These are phyloP conservation scores for Clarias laeviceps DNA, from an alignment of 2,797 vertebrate species.

Conservation along the genomic window DNA sequence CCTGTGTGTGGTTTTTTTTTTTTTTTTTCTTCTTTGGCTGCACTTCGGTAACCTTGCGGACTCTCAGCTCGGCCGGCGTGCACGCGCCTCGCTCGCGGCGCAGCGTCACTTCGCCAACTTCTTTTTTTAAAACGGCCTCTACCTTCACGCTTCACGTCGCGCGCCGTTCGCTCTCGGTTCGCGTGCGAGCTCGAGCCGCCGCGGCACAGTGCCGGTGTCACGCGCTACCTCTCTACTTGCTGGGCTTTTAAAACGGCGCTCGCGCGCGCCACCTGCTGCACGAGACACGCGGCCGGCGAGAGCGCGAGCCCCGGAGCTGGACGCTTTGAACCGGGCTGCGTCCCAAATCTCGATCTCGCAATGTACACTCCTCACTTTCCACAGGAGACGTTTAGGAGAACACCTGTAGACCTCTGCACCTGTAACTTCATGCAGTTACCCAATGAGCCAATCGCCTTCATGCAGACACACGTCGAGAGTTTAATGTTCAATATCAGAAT, in stretches of 20 bases:
- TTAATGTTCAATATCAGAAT: background rate
- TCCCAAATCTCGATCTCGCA: conserved; percentile 5
- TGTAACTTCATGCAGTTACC: background rate
- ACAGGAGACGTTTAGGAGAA: background rate
- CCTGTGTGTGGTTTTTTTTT: background rate
- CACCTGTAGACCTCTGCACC: background rate
- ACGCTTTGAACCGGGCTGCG: background rate
- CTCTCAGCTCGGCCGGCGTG: background rate
- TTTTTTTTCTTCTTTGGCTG: conserved; percentile 26
- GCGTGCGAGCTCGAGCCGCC: background rate
- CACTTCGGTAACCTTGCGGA: conserved; percentile 48
- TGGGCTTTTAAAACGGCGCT: conserved; percentile 18
- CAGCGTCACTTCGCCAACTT: conserved; percentile 20
- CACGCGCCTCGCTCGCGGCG: conserved; percentile 17
- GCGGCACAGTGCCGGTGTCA: conserved; percentile 16
- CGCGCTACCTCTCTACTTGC: background rate
- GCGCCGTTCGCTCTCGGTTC: background rate
- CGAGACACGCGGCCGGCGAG: no score
- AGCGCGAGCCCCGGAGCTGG: background rate
- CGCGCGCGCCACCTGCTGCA: conserved; percentile 26
- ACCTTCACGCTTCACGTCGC: background rate
- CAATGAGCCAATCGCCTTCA: no score
- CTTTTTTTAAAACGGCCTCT: background rate
- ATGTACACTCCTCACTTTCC: background rate
- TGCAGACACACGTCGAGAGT: background rate